Evolutionary conservation across 2,113 vertebrate species (phyloP), one percentile per base, ranked within the genome.

Genomic region (Holacanthus passer): DNA sequence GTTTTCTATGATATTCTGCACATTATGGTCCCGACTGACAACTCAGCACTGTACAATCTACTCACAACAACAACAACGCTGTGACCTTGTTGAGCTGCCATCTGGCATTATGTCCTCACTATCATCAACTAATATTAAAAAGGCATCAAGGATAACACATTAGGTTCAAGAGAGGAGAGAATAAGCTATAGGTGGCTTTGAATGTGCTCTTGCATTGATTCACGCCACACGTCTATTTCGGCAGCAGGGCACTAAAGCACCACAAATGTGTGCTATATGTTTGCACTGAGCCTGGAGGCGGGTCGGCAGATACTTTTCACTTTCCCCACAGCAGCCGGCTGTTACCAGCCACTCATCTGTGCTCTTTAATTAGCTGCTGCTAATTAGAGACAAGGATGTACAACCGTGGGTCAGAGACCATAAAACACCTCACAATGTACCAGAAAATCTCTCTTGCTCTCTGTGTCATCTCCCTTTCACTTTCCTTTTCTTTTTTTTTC

Each of bases 321-420:
- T 90, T 87, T 90, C 87, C 70, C 87, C 62, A 2, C 74, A 85
- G 58, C 50, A 7, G 64, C 47, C 6, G 22, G 7, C 86, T 27
- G 53, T 65, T 52, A 73, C 66, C 11, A 27, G 31, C 69, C 77
- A 41, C 77, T 80, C 81, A 53, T 75, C 64, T 16, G 67, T 69
- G 81, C 87, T 86, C 83, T 93, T 83, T 92, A 88, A 94, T 94
- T 92, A 92, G 64, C 60, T 32, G 72, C 84, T 72, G 82, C 79
- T 90, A 88, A 93, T 93, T 92, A 91, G 64, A 91, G 87, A 79
- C 43, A n/a, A 67, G 56, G 75, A 35, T 65, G 22, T 32, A 45
- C 69, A 37, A 74, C 24, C 2, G 16, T 27, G 58, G 83, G 87
- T 89, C 84, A 88, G 55, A 82, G n/a, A 70, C 45, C 71, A 72